phyloP scores from a whole-genome alignment of 2,888 invertebrate species.

The Ochropleura leucogaster region DNA sequence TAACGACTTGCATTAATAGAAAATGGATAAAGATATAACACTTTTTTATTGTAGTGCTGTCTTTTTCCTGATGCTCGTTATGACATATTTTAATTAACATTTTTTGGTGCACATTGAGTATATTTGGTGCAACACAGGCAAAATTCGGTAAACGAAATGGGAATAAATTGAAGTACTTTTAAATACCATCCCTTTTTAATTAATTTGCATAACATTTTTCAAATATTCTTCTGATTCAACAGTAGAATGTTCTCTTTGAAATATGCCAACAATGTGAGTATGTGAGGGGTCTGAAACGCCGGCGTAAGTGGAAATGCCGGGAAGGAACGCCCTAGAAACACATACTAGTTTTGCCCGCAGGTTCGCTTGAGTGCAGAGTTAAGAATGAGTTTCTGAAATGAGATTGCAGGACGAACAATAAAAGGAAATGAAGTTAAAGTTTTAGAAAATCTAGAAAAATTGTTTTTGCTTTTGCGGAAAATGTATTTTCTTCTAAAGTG shows the following conservation, averaged over 20 bases:
- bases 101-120: no score
- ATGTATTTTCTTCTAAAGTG: background rate
- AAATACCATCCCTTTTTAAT: no score
- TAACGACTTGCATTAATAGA: no score
- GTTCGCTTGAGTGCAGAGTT: background rate
- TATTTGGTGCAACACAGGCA: no score
- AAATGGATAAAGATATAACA: no score
- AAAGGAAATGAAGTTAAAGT: background rate
- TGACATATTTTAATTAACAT: no score
- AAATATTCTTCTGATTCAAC: constrained; percentile 8
- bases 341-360: constrained; percentile 14
- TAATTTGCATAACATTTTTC: constrained; percentile 11
- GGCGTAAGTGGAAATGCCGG: constrained; percentile 43
- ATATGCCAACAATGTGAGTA: constrained; percentile 35
- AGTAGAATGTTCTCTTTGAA: constrained; percentile 23
- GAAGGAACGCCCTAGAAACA: constrained; percentile 7
- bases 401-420: constrained; percentile 16
- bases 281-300: constrained; percentile 16
- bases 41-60: no score
- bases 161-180: no score
- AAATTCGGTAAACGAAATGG: no score
- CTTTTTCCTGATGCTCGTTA: no score
- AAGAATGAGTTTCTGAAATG: constrained; percentile 30
- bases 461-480: background rate
- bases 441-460: background rate